Base-by-base conservation (phyloP, 2,113 vertebrate genomes). In the Elgaria multicarinata region DNA sequence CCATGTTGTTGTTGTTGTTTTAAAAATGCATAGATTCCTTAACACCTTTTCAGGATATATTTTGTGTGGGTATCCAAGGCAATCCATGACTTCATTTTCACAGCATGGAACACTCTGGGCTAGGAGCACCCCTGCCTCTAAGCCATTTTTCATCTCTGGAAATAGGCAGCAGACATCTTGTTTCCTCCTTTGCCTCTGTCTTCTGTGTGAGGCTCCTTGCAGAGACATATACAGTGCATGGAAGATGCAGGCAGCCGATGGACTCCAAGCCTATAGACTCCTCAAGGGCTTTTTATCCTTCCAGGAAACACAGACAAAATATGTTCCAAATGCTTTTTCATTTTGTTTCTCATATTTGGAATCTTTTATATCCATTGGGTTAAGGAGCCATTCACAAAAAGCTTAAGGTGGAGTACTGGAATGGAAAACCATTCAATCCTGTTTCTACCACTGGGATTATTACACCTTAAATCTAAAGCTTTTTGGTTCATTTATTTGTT, bases 51-150 rank as follows among this genome's bases (percentile, higher is more conserved):
- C 89, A 88, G 72, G 44, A 72, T 90, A 93, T 89, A 82, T 55
- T 93, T 94, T 87, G 89, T 89, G 79, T 83, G 66, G 91, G 80
- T 44, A 86, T 93, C 85, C 0, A 0, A 86, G 87, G 84, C 93
- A 12, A 69, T 77, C 58, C 82, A 89, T 42, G 24, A 26, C n/a
- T 86, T 92, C 91, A 84, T 78, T 93, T 94, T 64, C 91, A 87
- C 0, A 50, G 78, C 83, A 92, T 85, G 93, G 94, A 90, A 62
- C 46, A 53, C 93, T 0, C 0, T 0, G 0, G 87, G 87, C 93
- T 93, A 92, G 90, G 93, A 92, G 91, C 94, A 93, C 90, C 83
- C 84, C 16, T 92, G 87, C 88, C 92, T 93, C 91, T 94, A 94
- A 95, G 87, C 81, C 78, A 90, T 88, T 90, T 87, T 94, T 94